phyloP scores from a whole-genome alignment of 2,113 vertebrate species.

The Ondatra zibethicus region DNA sequence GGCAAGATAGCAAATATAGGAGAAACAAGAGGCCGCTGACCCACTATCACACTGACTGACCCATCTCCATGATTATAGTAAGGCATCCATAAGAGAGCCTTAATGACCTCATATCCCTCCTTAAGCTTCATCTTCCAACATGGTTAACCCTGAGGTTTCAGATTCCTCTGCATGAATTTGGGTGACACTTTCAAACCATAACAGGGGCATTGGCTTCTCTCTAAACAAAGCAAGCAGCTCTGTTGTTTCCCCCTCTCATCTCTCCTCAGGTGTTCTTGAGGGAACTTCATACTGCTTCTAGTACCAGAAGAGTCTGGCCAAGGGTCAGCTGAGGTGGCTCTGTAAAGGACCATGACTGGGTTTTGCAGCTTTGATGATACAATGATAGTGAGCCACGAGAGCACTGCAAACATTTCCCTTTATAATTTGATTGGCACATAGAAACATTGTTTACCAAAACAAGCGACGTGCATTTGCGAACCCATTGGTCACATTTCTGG shows the following conservation, averaged over 20 bases:
- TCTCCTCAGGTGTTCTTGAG: not conserved
- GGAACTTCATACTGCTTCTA: not conserved
- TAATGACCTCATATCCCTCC: not conserved
- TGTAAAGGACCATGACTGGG: not conserved
- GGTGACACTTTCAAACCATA: too few relatives aligned
- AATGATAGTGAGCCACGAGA: not conserved
- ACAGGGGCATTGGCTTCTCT: not conserved
- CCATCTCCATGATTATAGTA: not conserved
- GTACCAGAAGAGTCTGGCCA: not conserved
- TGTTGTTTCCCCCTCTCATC: not conserved
- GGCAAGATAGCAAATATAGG: not conserved
- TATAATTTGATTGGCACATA: conserved; percentile 1
- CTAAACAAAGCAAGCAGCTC: not conserved
- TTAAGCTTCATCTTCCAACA: not conserved
- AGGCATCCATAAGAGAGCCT: not conserved
- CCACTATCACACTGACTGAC: not conserved
- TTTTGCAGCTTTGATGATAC: not conserved
- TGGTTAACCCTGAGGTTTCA: not conserved
- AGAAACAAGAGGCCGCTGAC: not conserved
- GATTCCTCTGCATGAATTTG: not conserved
- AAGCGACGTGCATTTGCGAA: not conserved
- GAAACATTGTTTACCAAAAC: not conserved
- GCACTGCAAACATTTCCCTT: not conserved
- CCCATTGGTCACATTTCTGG: not conserved
- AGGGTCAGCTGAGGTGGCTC: not conserved